These are phyloP conservation scores for Anthonomus grandis DNA, from an alignment of 1,140 invertebrate genomes.

Conservation along the genomic window DNA sequence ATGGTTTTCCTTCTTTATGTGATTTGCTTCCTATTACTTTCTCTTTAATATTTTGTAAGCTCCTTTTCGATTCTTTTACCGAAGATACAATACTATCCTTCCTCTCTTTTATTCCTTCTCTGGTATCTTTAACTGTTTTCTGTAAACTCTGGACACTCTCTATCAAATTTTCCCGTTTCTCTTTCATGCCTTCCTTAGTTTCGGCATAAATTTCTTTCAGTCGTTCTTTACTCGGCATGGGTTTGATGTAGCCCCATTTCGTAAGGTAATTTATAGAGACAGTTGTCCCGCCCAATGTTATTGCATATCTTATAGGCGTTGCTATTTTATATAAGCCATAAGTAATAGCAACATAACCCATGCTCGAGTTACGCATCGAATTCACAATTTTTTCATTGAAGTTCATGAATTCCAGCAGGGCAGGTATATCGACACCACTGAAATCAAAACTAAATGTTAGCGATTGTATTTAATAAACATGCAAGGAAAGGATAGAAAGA, in stretches of 20 bases:
- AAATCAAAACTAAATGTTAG: constrained; percentile 38
- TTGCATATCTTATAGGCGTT: constrained; percentile 84
- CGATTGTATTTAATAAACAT: background rate
- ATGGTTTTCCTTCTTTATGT: background rate
- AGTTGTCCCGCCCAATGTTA: constrained; percentile 79
- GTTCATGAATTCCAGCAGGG: constrained; percentile 69
- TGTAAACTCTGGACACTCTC: constrained; percentile 29
- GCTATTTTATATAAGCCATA: constrained; percentile 90
- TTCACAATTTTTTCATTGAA: constrained; percentile 73
- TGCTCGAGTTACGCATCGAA: constrained; percentile 69
- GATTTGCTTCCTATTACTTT: constrained; percentile 24
- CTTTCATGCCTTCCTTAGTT: constrained; percentile 51
- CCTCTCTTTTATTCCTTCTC: constrained; percentile 32
- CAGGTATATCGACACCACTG: constrained; percentile 85
- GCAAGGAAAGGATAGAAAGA: constrained; percentile 1
- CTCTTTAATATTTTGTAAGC: constrained; percentile 15
- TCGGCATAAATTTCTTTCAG: constrained; percentile 60
- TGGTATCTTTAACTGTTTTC: constrained; percentile 33
- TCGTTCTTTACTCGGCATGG: constrained; percentile 58
- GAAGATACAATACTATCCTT: constrained; percentile 30
- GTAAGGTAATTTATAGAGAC: constrained; percentile 66
- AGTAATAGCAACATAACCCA: constrained; percentile 84
- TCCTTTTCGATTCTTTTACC: constrained; percentile 22
- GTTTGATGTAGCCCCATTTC: constrained; percentile 65
- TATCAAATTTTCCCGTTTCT: constrained; percentile 51